Evolutionary conservation across 2,888 invertebrate species (phyloP).

Genomic region (Tigriopus californicus): DNA sequence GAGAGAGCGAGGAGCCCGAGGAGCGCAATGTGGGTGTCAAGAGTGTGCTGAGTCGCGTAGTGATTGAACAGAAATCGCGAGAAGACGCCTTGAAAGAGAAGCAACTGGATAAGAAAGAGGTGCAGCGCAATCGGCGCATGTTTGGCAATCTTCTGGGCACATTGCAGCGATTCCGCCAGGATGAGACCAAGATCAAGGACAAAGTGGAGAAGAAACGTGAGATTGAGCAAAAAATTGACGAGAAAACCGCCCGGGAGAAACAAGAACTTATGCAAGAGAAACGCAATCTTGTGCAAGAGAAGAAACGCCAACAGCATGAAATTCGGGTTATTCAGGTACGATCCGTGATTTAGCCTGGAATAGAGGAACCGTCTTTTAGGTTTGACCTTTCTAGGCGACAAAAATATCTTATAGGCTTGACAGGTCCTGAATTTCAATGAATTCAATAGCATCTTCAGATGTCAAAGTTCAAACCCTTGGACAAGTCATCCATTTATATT

Average conservation of each 20-base stretch:
- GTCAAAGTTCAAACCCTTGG: no score
- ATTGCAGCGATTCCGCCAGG: constrained; percentile 81
- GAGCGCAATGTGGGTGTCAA: background rate
- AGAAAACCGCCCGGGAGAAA: background rate
- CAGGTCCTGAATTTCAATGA: no score
- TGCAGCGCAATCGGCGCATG: constrained; percentile 63
- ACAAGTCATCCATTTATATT: no score
- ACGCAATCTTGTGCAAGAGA: background rate
- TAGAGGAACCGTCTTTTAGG: no score
- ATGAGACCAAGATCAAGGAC: constrained; percentile 70
- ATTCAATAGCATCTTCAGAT: no score
- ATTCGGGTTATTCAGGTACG: constrained; percentile 4
- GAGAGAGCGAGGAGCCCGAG: background rate
- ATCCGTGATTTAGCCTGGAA: no score
- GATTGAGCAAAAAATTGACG: constrained; percentile 9
- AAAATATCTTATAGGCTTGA: no score
- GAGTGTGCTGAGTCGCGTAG: background rate
- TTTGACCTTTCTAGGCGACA: no score
- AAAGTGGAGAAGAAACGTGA: constrained; percentile 9
- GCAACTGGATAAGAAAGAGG: background rate
- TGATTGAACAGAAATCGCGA: background rate
- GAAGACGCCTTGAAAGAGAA: background rate
- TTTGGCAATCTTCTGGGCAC: constrained; percentile 89
- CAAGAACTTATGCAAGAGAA: background rate
- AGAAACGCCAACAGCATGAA: background rate